Percentiles rank a stretch among this genome's conserved stretches.
Evolutionary conservation across 1,140 invertebrate genomes (phyloP).

Genomic region (Listronotus oregonensis): DNA sequence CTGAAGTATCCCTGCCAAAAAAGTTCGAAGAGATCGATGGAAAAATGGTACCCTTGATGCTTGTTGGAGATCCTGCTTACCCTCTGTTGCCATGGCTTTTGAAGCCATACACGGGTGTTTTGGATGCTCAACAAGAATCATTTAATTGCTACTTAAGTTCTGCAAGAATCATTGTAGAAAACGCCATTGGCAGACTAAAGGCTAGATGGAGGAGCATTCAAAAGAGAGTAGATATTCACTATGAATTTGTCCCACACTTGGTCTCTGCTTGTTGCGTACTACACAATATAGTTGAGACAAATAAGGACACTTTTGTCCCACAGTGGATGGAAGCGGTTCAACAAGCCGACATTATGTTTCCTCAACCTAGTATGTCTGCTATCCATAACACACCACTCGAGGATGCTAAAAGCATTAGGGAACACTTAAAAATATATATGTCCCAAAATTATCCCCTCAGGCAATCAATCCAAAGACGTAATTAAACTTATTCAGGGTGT

Average conservation of each 20-base stretch:
- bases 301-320: conserved; percentile 9
- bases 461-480: neutral
- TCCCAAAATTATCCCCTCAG: conserved; percentile 5
- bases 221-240: conserved; percentile 40
- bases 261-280: conserved; percentile 37
- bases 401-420: neutral
- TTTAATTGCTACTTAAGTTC: conserved; percentile 51
- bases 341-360: conserved; percentile 13
- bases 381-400: neutral
- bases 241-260: conserved; percentile 36
- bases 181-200: conserved; percentile 53
- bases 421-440: conserved; percentile 2
- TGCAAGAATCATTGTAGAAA: conserved; percentile 48
- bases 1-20: neutral
- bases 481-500: too few relatives aligned
- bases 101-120: conserved; percentile 46
- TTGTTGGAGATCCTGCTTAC: conserved; percentile 40
- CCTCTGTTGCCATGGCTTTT: conserved; percentile 48
- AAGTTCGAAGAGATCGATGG: neutral
- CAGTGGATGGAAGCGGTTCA: conserved; percentile 5
- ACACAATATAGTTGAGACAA: conserved; percentile 38
- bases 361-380: neutral
- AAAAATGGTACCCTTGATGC: conserved; percentile 24
- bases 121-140: conserved; percentile 42
- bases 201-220: conserved; percentile 34